A percentile compares a stretch with the other conserved stretches of the same genome.
Evolutionary conservation across 2,888 invertebrate genomes (phyloP).

Genomic region (Apamea monoglypha): DNA sequence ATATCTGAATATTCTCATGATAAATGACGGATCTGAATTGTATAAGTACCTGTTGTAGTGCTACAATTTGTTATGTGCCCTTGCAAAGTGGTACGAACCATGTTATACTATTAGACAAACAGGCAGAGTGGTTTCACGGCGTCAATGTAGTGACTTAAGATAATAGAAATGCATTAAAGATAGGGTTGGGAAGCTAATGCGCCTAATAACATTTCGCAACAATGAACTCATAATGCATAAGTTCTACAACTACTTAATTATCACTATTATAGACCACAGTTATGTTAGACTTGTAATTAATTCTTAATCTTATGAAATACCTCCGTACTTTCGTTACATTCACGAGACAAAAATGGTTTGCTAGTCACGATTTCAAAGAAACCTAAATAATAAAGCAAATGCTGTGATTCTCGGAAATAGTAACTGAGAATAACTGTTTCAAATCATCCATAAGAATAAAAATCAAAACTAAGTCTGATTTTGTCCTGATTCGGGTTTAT

Average conservation of each 20-base stretch:
- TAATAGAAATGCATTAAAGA: background rate
- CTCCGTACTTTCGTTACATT: background rate
- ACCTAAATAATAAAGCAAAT: constrained; percentile 9
- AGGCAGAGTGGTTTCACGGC: background rate
- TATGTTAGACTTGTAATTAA: background rate
- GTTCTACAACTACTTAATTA: background rate
- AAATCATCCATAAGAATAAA: constrained; percentile 42
- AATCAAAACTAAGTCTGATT: constrained; percentile 33
- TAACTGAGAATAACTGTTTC: constrained; percentile 39
- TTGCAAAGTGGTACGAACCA: background rate
- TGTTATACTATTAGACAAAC: background rate
- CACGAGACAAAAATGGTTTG: background rate
- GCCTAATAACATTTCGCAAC: background rate
- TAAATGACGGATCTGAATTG: background rate
- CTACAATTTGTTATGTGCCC: background rate
- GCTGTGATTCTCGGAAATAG: constrained; percentile 7
- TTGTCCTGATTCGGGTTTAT: constrained; percentile 11
- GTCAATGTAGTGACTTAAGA: background rate
- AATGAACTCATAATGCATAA: background rate
- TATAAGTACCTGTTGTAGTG: background rate
- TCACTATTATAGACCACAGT: background rate
- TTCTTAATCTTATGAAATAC: background rate
- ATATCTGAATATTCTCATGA: background rate
- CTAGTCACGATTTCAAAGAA: constrained; percentile 1
- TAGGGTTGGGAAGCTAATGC: background rate